These are phyloP conservation scores for Tyrannus savana DNA, from an alignment of 2,113 vertebrate genomes.

Conservation along the genomic window DNA sequence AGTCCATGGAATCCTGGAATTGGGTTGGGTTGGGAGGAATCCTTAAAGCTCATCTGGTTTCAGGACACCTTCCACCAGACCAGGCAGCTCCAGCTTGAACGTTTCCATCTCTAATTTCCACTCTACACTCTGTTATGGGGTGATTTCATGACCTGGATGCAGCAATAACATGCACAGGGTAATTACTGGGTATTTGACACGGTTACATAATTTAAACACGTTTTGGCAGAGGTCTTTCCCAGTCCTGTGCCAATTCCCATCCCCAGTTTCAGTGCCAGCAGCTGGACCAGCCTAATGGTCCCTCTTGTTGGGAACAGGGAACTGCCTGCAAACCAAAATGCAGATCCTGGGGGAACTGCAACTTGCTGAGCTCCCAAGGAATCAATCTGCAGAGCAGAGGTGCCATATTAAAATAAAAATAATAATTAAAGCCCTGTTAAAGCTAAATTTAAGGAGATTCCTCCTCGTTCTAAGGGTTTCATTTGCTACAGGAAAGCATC, in stretches of 20 bases:
- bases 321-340: not conserved
- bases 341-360: not conserved
- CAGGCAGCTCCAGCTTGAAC: not conserved
- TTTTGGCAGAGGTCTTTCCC: not conserved
- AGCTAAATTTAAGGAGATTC: not conserved
- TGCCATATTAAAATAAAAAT: not conserved
- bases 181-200: not conserved
- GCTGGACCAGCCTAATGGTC: not conserved
- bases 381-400: not conserved
- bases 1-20: rapidly evolving
- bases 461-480: not conserved
- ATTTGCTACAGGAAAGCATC: not conserved
- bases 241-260: not conserved
- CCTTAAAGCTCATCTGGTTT: not conserved
- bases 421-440: not conserved
- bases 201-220: not conserved
- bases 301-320: not conserved
- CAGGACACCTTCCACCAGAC: not conserved
- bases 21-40: not conserved
- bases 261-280: not conserved
- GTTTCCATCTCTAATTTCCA: not conserved
- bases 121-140: not conserved
- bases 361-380: not conserved
- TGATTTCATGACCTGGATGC: not conserved
- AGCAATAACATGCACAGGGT: not conserved